A percentile compares a stretch with the other conserved stretches of the same genome.
Evolutionary conservation across 2,888 invertebrate species (phyloP).

Genomic region (Trachelus stipa): DNA sequence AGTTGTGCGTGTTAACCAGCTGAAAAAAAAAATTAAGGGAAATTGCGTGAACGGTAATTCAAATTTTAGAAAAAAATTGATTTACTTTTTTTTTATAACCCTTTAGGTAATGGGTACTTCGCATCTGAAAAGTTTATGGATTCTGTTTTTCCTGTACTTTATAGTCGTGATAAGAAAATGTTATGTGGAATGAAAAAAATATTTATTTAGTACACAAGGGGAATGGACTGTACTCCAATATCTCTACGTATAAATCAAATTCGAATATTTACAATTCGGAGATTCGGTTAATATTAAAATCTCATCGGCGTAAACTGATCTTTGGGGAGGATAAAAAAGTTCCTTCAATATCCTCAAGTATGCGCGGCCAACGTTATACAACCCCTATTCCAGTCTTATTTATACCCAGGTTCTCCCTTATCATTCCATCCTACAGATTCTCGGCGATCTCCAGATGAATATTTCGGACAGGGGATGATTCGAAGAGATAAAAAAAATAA

Average conservation of each 20-base stretch:
- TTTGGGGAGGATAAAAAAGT: not conserved
- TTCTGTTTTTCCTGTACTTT: too few species aligned
- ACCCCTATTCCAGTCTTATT: not conserved
- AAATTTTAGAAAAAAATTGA: not conserved
- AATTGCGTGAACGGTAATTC: not conserved
- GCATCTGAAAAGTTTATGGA: too few species aligned
- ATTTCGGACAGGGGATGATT: not conserved
- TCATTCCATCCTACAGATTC: not conserved
- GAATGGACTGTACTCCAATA: not conserved
- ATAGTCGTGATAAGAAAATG: too few species aligned
- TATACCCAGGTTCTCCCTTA: not conserved
- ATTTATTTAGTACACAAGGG: not conserved
- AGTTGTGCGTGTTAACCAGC: slow-evolving; percentile 33
- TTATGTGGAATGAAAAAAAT: not conserved
- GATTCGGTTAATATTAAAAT: not conserved
- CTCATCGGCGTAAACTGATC: not conserved
- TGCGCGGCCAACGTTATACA: not conserved
- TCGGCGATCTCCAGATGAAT: not conserved
- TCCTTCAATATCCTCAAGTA: not conserved
- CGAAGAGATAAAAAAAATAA: not conserved
- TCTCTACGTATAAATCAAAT: not conserved
- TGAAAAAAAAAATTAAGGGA: slow-evolving; percentile 26
- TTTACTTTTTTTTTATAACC: too few species aligned
- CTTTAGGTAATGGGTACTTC: too few species aligned
- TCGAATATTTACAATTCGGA: not conserved